Evolutionary conservation across 2,797 vertebrate species (phyloP).

Genomic region (Nothura maculosa): DNA sequence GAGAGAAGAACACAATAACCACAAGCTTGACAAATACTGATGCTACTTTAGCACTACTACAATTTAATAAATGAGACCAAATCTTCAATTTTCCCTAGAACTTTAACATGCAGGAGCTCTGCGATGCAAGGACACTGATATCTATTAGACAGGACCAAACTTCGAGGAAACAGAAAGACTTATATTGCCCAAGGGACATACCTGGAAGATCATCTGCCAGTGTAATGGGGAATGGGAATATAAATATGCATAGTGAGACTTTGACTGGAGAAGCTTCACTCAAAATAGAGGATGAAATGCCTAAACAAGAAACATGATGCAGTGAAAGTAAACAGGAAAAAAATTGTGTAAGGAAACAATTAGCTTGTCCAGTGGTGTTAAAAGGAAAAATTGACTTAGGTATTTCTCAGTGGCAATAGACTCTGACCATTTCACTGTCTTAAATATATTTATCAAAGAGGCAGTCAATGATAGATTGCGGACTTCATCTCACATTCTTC

Average conservation of each 20-base stretch:
- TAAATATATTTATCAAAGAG: background rate
- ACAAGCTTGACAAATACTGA: background rate
- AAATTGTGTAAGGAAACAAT: background rate
- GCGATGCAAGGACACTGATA: background rate
- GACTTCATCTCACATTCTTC: background rate
- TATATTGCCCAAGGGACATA: background rate
- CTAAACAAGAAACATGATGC: fast-evolving
- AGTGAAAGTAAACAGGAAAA: background rate
- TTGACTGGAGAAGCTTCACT: background rate
- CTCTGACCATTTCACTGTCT: background rate
- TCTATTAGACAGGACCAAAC: background rate
- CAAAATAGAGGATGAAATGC: background rate
- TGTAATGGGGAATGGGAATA: background rate
- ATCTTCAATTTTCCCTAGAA: background rate
- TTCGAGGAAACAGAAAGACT: background rate
- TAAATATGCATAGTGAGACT: background rate
- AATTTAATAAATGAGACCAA: background rate
- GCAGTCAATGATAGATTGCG: background rate
- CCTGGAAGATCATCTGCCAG: background rate
- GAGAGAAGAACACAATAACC: background rate
- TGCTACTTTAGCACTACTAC: background rate
- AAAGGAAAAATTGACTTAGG: background rate
- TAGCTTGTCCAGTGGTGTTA: background rate
- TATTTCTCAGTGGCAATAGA: background rate
- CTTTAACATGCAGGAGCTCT: background rate